Evolutionary conservation across 2,113 vertebrate species (phyloP), one percentile per base, ranked within the genome.

Genomic region (Gymnorhina tibicen): DNA sequence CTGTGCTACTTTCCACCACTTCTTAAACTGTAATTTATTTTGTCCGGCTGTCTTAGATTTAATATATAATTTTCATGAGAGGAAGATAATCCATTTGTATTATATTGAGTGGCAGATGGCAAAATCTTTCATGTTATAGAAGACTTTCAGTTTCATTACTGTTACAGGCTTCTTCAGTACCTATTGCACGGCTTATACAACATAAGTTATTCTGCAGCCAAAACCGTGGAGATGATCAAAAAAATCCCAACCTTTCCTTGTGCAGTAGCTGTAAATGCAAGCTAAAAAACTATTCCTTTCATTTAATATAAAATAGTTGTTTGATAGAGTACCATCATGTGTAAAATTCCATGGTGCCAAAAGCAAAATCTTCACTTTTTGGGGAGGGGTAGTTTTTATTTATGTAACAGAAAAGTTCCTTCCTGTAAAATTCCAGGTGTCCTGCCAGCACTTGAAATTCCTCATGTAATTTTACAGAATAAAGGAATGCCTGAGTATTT

Each of bases 61-160:
- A 93, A 96, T 88, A 94, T 41, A 83, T 87, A 85, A 90, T 96
- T 97, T 95, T 84, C 78, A 73, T 55, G 63, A 86, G 49, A 93
- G 72, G 49, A 89, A 92, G 75, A 96, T 89, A 95, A 97, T 93
- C 96, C 72, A 81, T 68, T 95, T 93, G 56, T 76, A 82, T 72
- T 88, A 91, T 78, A 92, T 75, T 91, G 76, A 86, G 76, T 49
- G 58, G 72, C 95, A 93, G 95, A 95, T 94, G 92, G 95, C 67
- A 89, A 94, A 93, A 94, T 94, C 88, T 94, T 95, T 91, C 66
- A 79, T 33, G 60, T 18, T 94, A 76, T 1, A 68, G 89, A 79
- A 82, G 67, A 94, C 79, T 93, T 82, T 24, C 68, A 50, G 58
- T 94, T 93, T 92, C 86, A 92, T 84, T 95, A 89, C 46, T 70